Evolutionary conservation across 2,888 invertebrate species (phyloP).

Genomic region (Drosophila longiperda): DNA sequence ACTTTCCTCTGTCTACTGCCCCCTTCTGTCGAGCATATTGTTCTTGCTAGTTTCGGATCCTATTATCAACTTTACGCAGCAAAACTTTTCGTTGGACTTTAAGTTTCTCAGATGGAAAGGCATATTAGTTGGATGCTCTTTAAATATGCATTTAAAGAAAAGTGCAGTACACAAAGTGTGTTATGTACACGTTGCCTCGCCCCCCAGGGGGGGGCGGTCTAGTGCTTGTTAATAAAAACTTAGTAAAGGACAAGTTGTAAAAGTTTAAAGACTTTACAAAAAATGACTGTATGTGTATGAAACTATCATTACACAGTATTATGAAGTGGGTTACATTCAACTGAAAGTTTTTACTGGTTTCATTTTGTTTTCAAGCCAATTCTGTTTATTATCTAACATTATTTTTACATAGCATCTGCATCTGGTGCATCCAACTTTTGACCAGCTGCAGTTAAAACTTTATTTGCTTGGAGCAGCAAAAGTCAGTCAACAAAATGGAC

Average conservation of each 20-base stretch:
- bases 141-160: background rate
- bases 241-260: background rate
- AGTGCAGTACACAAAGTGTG: background rate
- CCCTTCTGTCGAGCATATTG: background rate
- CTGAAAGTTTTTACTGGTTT: background rate
- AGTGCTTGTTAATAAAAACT: background rate
- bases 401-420: conserved; percentile 34
- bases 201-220: background rate
- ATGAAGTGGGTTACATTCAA: background rate
- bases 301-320: background rate
- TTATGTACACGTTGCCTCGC: background rate
- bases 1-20: background rate
- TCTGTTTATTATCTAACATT: conserved; percentile 34
- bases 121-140: background rate
- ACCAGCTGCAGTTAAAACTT: conserved; percentile 39
- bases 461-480: conserved; percentile 28
- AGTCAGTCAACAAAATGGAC: conserved; percentile 11
- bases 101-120: background rate
- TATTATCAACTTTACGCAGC: conserved; percentile 27
- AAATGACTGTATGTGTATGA: background rate
- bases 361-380: conserved; percentile 10
- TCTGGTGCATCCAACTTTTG: conserved; percentile 28
- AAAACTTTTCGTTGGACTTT: conserved; percentile 24
- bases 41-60: conserved; percentile 7
- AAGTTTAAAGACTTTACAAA: background rate